Base-by-base conservation (phyloP, 1,140 invertebrate species). In the Muscidifurax raptorellus region DNA sequence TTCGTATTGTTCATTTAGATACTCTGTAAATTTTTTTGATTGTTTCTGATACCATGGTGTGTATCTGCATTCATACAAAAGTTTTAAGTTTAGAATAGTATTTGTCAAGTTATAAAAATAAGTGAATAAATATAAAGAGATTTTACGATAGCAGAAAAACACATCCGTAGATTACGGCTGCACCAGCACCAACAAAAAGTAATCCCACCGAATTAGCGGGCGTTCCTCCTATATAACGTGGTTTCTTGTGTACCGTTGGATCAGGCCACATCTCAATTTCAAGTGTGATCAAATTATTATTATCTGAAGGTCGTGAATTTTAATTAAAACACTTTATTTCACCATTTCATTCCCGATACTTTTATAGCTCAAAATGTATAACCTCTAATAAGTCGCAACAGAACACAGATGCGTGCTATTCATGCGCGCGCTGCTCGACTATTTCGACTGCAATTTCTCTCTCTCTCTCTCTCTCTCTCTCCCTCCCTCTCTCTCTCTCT, bases 231-330 rank as follows among this genome's bases (percentile, higher is more conserved):
- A 85, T 52, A 72, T 81, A 84, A 25, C 66, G 76, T 66, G 86
- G 86, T 76, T 87, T 88, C 64, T 84, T 76, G 86, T 74, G 81
- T 66, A 76, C 81, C 0, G 59, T 75, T 69, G 88, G 83, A 83
- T 87, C 87, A 36, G 85, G 85, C 85, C 81, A 87, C 87, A 87
- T 87, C 36, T 84, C 85, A 86, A 47, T 27, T 47, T 25, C 9
- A 47, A 2, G n/a, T 47, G 9, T 47, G 9, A 15, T 67, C 22
- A 40, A 36, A 79, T 36, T 28, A 18, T 77, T 77, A 52, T 18
- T 12, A 22, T 18, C 4, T 52, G 13, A n/a, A 59, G 4, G 22
- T 18, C n/a, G 18, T 69, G 13, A 18, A 36, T 76, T 76, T 76
- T 47, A 5, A 32, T 67, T 0, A 74, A 36, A 18, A 59, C 22